phyloP scores from a whole-genome alignment of 2,113 vertebrate species.

The Stictonetta naevosa region DNA sequence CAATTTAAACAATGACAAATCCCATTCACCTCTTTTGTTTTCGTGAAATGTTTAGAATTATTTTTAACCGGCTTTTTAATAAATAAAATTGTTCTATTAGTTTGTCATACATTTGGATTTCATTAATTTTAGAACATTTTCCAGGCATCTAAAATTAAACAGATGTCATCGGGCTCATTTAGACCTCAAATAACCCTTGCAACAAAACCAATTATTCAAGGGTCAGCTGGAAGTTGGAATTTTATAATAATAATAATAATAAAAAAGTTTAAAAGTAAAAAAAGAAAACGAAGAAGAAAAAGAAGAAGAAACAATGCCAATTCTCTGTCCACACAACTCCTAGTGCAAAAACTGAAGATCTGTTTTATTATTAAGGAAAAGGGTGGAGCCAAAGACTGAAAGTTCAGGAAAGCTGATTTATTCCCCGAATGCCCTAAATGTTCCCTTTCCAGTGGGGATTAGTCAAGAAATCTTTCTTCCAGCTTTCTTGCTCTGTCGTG shows the following conservation, averaged over 20 bases:
- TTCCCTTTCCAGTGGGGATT: slow-evolving; percentile 13
- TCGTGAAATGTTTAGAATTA: slow-evolving; percentile 70
- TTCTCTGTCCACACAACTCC: neutral
- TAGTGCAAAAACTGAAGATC: neutral
- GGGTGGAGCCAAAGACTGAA: neutral
- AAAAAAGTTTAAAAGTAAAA: slow-evolving; percentile 63
- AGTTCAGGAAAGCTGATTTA: slow-evolving; percentile 48
- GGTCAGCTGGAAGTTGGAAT: slow-evolving; percentile 75
- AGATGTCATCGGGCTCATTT: slow-evolving; percentile 76
- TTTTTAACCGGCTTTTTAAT: slow-evolving; percentile 64
- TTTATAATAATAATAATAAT: slow-evolving; percentile 64
- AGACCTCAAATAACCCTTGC: slow-evolving; percentile 77
- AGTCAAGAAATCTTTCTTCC: slow-evolving; percentile 32
- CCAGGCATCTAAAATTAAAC: slow-evolving; percentile 80
- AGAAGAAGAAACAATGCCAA: slow-evolving; percentile 36
- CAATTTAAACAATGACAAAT: slow-evolving; percentile 71
- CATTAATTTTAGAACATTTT: slow-evolving; percentile 77
- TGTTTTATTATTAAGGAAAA: neutral
- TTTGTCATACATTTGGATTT: slow-evolving; percentile 76
- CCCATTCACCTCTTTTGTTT: slow-evolving; percentile 70
- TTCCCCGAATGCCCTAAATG: neutral
- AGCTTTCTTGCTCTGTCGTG: neutral
- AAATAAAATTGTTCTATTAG: slow-evolving; percentile 78
- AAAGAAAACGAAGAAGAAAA: slow-evolving; percentile 43
- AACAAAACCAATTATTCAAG: slow-evolving; percentile 77